A percentile compares a stretch with the other conserved stretches of the same genome.
These are phyloP conservation scores for Polypterus bichir DNA, from an alignment of 2,113 vertebrate genomes.

Conservation along the genomic window DNA sequence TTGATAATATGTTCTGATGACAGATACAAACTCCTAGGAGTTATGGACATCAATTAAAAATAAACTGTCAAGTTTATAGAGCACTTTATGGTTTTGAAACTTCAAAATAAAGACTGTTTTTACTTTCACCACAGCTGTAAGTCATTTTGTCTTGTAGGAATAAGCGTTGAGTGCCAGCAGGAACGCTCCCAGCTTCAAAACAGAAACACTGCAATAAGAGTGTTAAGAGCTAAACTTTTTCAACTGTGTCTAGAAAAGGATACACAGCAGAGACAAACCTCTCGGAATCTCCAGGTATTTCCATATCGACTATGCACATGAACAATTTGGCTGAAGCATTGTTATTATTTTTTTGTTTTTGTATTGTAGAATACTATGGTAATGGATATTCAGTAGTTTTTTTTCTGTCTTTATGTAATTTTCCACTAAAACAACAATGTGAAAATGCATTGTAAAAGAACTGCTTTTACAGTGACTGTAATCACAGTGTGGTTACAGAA, in stretches of 20 bases:
- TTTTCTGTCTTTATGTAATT: too few species aligned
- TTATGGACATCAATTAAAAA: too few species aligned
- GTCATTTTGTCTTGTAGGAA: constrained; percentile 38
- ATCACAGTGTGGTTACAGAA: too few species aligned
- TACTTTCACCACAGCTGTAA: too few species aligned
- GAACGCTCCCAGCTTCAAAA: constrained; percentile 79
- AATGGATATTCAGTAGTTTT: too few species aligned
- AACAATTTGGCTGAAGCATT: too few species aligned
- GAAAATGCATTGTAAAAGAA: not conserved
- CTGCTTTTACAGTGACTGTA: not conserved
- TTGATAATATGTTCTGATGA: not conserved
- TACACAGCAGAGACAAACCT: constrained; percentile 40
- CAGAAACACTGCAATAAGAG: constrained; percentile 64
- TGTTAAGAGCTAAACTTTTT: constrained; percentile 65
- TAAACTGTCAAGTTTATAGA: too few species aligned
- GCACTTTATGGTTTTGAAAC: too few species aligned
- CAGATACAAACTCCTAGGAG: not conserved
- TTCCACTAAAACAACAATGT: constrained; percentile 4
- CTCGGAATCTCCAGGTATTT: constrained; percentile 73
- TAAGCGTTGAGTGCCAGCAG: constrained; percentile 77
- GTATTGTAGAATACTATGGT: too few species aligned
- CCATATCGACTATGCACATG: too few species aligned
- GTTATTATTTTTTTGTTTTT: too few species aligned
- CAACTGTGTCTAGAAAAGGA: constrained; percentile 58
- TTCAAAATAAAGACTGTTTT: too few species aligned